Evolutionary conservation across 2,888 invertebrate species (phyloP), one percentile per base, ranked within the genome.

Genomic region (Cantharis flavilabris): DNA sequence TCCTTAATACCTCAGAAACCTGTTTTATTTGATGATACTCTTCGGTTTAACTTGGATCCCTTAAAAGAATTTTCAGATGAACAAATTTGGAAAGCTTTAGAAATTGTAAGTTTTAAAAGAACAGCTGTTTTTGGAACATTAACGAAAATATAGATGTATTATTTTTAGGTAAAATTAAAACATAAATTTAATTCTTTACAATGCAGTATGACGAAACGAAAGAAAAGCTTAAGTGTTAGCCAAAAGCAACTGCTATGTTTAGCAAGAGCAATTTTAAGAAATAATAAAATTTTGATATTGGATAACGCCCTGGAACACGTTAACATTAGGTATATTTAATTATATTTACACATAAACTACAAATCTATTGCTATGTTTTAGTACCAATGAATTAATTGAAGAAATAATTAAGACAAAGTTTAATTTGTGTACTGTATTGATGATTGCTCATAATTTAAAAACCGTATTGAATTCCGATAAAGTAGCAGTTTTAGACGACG

Each of bases 271-370:
- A 93, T 97, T 80, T 90, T 97, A 1, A 90, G 94, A 64, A 93
- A 94, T 83, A 94, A 94, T 84, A 93, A 92, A 82, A 92, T 97
- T 81, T 90, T 97, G 3, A 93, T 97, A 26, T 89, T 97, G 67
- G 97, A 97, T 83, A 97, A 97, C 89, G 97, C 97, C 14, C 97
- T 97, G 0, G 96, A 97, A 4, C 97, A 96, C 86, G 96, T 97
- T 0, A 97, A 97, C 88, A 94, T 93, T 73, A 92, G 92, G 94
- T 95, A 89, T n/a, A 49, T 49, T 49, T 49, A 23, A 20, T 20
- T 20, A 20, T 20, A n/a, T 20, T 16, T 1, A 16, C 1, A 16
- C 16, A 16, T 16, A 16, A 16, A 1, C 16, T 16, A 16, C 16
- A 16, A 1, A 16, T 16, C 16, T 16, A 16, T 16, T 16, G 16